phyloP scores from a whole-genome alignment of 2,888 invertebrate species.

The Pecten maximus region DNA sequence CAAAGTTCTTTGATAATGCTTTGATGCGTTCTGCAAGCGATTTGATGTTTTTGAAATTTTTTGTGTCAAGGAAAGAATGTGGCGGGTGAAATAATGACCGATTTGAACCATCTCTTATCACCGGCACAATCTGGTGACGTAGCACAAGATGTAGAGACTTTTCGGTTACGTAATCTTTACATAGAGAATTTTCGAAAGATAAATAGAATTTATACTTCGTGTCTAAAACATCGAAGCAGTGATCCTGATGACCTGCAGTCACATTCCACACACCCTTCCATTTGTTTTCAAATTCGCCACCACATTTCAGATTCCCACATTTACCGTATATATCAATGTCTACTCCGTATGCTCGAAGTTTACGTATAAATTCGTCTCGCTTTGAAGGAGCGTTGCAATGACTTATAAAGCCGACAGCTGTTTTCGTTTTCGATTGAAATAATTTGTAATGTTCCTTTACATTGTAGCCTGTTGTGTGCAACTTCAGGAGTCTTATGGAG shows the following conservation, averaged over 20 bases:
- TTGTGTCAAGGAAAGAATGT: slow-evolving; percentile 59
- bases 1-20: slow-evolving; percentile 40
- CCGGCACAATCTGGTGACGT: slow-evolving; percentile 50
- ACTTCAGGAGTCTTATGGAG: too few species aligned
- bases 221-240: slow-evolving; percentile 53
- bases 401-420: slow-evolving; percentile 57
- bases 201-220: slow-evolving; percentile 58
- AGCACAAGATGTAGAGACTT: slow-evolving; percentile 58
- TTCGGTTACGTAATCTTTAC: slow-evolving; percentile 61
- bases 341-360: slow-evolving; percentile 46
- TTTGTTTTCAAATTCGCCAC: slow-evolving; percentile 49
- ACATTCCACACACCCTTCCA: slow-evolving; percentile 39
- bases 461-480: background rate
- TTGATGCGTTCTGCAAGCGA: slow-evolving; percentile 52
- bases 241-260: background rate
- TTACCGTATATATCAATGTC: slow-evolving; percentile 58
- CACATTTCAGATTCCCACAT: slow-evolving; percentile 48
- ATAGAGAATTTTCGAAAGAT: slow-evolving; percentile 62
- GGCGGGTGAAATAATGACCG: slow-evolving; percentile 51
- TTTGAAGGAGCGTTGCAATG: slow-evolving; percentile 58
- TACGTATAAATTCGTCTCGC: slow-evolving; percentile 55
- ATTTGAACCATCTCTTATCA: slow-evolving; percentile 55
- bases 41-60: slow-evolving; percentile 48
- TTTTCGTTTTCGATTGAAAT: slow-evolving; percentile 45
- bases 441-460: background rate